Conservation (phyloP, 2,888 invertebrate species). For the Diadegma fenestrale region DNA sequence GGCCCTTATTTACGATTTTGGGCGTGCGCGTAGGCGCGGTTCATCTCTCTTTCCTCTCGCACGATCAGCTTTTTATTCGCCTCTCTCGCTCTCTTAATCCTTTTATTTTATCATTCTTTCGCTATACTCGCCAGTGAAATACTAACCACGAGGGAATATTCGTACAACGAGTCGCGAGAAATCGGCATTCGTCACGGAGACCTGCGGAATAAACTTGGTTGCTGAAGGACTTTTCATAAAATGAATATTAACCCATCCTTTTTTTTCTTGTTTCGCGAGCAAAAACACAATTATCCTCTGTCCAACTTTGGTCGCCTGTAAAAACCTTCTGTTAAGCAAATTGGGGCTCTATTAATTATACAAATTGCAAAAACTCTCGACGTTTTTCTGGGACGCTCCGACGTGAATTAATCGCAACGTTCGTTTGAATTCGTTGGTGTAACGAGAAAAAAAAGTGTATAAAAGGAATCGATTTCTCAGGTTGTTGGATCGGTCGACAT, state of each 20-base stretch:
- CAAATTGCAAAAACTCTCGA: neutral
- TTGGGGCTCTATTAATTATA: neutral
- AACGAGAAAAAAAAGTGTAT: constrained; percentile 14
- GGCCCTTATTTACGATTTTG: constrained; percentile 82
- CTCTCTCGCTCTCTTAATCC: neutral
- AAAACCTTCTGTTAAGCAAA: neutral
- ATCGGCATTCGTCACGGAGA: constrained; percentile 59
- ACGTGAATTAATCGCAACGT: neutral
- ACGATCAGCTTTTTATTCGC: constrained; percentile 48
- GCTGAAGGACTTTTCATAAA: constrained; percentile 17
- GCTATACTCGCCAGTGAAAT: constrained; percentile 22
- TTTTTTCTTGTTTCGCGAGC: neutral
- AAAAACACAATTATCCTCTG: neutral
- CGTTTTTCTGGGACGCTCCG: neutral
- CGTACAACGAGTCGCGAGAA: constrained; percentile 49
- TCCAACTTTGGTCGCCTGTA: neutral
- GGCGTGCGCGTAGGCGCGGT: constrained; percentile 71
- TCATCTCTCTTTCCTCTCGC: constrained; percentile 58
- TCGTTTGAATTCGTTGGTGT: neutral
- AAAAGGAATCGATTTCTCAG: constrained; percentile 64
- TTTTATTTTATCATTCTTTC: constrained; percentile 31
- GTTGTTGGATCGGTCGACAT: constrained; percentile 65
- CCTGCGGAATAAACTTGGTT: neutral
- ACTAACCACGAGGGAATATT: constrained; percentile 51
- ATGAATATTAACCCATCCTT: neutral